Evolutionary conservation across 2,797 vertebrate genomes (phyloP).

Genomic region (Acanthurus tractus): DNA sequence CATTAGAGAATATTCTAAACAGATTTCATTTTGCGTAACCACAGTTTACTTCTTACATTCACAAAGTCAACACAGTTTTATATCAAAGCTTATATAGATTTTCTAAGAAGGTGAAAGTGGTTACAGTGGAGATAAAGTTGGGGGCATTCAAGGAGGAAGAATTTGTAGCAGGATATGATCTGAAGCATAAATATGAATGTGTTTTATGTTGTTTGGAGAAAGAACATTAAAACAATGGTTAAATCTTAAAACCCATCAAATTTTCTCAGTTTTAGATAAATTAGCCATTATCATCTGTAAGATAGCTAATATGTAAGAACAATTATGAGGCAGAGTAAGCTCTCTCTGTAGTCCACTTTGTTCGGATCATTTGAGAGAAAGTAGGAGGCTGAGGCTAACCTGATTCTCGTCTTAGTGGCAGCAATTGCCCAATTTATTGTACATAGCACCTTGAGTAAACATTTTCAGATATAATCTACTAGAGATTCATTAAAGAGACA

Average conservation of each 20-base stretch:
- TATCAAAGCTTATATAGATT: neutral
- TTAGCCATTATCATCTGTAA: conserved; percentile 11
- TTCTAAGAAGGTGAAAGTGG: neutral
- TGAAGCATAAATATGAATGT: neutral
- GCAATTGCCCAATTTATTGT: conserved; percentile 16
- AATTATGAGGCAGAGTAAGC: conserved; percentile 14
- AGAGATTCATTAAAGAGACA: neutral
- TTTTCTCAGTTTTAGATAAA: neutral
- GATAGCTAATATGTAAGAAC: conserved; percentile 27
- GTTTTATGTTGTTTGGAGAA: neutral
- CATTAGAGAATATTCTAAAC: neutral
- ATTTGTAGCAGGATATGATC: neutral
- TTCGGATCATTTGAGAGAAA: conserved; percentile 2
- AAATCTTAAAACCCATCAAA: neutral
- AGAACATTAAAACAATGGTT: conserved; percentile 7
- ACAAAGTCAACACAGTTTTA: neutral
- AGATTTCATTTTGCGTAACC: neutral
- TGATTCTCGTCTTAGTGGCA: conserved; percentile 20
- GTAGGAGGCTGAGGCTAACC: conserved; percentile 43
- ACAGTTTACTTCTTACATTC: neutral
- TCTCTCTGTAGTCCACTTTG: conserved; percentile 11
- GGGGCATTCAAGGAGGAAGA: neutral
- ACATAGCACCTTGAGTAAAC: conserved; percentile 11
- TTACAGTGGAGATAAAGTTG: neutral
- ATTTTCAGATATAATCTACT: conserved; percentile 28